phyloP scores from a whole-genome alignment of 1,140 invertebrate genomes.

The Samia ricini region DNA sequence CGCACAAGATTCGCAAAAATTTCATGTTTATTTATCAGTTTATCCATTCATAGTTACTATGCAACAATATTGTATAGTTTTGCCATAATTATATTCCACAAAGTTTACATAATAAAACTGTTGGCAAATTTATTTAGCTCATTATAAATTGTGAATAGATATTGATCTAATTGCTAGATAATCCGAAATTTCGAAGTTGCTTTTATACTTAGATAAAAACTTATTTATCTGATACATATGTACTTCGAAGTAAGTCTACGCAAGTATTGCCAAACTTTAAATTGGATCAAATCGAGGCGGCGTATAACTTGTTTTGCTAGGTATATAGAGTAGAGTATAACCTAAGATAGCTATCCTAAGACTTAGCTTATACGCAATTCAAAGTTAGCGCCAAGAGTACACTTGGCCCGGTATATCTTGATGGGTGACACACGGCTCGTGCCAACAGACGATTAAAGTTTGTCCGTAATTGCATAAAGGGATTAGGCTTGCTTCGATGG shows the following conservation, averaged over 20 bases:
- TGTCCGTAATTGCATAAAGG: neutral
- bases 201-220: slow-evolving; percentile 1
- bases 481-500: neutral
- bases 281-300: slow-evolving; percentile 26
- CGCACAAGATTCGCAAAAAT: too few relatives aligned
- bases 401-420: slow-evolving; percentile 9
- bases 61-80: too few relatives aligned
- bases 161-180: too few relatives aligned
- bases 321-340: neutral
- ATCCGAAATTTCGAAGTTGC: too few relatives aligned
- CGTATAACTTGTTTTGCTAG: neutral
- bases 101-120: too few relatives aligned
- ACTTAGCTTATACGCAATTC: slow-evolving; percentile 12
- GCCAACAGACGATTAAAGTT: neutral
- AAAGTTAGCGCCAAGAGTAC: slow-evolving; percentile 12
- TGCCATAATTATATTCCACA: too few relatives aligned
- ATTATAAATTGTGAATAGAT: too few relatives aligned
- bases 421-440: slow-evolving; percentile 3
- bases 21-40: too few relatives aligned
- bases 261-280: slow-evolving; percentile 21
- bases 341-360: neutral
- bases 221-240: neutral
- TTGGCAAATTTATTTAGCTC: too few relatives aligned
- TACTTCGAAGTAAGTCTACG: neutral
- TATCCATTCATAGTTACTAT: too few relatives aligned